Percentiles rank a stretch among this genome's conserved stretches.
phyloP scores from a whole-genome alignment of 2,888 invertebrate genomes.

The Cataglyphis albicans region DNA sequence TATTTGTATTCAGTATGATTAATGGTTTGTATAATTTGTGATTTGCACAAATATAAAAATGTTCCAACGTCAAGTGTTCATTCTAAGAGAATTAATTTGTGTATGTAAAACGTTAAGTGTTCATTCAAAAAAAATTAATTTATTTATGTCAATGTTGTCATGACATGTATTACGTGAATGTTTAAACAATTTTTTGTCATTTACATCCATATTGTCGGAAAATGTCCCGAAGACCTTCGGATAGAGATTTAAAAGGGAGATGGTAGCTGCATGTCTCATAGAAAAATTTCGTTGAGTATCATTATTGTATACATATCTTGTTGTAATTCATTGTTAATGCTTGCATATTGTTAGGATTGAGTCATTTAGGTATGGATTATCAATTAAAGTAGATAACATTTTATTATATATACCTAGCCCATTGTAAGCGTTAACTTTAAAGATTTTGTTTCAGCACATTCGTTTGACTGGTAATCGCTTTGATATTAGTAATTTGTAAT shows the following conservation, averaged over 20 bases:
- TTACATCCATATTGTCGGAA: slow-evolving; percentile 4
- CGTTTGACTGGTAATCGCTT: slow-evolving; percentile 83
- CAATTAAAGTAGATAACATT: slow-evolving; percentile 85
- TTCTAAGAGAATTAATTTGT: neutral
- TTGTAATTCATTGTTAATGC: slow-evolving; percentile 86
- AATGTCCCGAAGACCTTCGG: slow-evolving; percentile 72
- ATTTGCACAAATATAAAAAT: slow-evolving; percentile 38
- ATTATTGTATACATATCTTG: slow-evolving; percentile 86
- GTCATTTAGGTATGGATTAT: slow-evolving; percentile 86
- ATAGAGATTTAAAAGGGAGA: slow-evolving; percentile 78
- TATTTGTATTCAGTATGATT: slow-evolving; percentile 27
- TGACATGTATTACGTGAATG: slow-evolving; percentile 12
- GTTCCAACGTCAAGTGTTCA: neutral
- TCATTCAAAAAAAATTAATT: neutral
- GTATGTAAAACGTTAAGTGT: neutral
- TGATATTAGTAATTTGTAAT: slow-evolving; percentile 71
- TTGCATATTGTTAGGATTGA: slow-evolving; percentile 86
- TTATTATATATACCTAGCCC: slow-evolving; percentile 80
- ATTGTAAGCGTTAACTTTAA: slow-evolving; percentile 81
- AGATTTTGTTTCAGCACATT: slow-evolving; percentile 85
- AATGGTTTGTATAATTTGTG: slow-evolving; percentile 28
- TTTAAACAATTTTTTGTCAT: slow-evolving; percentile 19
- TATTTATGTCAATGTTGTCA: slow-evolving; percentile 11
- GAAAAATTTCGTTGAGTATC: slow-evolving; percentile 83
- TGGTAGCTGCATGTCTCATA: slow-evolving; percentile 82